phyloP scores from a whole-genome alignment of 2,797 vertebrate species.

The Poecilia gillii region DNA sequence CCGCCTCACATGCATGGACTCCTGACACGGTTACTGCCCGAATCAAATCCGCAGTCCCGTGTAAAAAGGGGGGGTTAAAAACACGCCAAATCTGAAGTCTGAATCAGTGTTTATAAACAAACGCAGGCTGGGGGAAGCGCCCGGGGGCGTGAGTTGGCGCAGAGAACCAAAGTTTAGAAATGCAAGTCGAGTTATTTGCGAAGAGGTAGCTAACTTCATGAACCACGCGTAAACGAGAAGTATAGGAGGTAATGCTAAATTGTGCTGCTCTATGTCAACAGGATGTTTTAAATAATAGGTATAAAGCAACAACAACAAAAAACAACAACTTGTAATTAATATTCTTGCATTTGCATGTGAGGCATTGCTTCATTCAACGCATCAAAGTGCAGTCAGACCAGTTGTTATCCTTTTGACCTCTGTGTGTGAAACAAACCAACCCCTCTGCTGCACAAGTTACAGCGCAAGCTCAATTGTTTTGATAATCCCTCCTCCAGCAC shows the following conservation, averaged over 20 bases:
- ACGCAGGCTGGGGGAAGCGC: conserved; percentile 40
- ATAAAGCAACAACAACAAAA: background rate
- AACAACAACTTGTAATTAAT: background rate
- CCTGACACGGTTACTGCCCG: conserved; percentile 77
- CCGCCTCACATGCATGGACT: conserved; percentile 84
- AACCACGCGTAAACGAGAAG: background rate
- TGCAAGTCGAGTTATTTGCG: conserved; percentile 69
- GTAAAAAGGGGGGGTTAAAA: conserved; percentile 10
- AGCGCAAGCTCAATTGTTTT: conserved; percentile 68
- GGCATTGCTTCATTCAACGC: background rate
- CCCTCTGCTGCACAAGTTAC: conserved; percentile 52
- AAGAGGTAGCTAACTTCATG: conserved; percentile 23
- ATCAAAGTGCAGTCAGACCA: background rate
- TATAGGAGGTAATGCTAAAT: background rate
- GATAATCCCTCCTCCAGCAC: conserved; percentile 74
- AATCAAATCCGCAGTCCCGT: conserved; percentile 78
- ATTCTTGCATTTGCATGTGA: background rate
- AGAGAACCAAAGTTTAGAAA: conserved; percentile 20
- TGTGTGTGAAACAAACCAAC: conserved; percentile 1
- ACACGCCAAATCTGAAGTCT: conserved; percentile 50
- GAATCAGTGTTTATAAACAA: conserved; percentile 62
- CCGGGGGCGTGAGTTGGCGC: conserved; percentile 35
- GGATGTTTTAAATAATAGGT: background rate
- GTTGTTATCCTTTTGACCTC: conserved; percentile 11
- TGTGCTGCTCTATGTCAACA: background rate